Percentiles rank a stretch among this genome's conserved stretches.
Evolutionary conservation across 2,113 vertebrate genomes (phyloP).

Genomic region (Semicossyphus pulcher): DNA sequence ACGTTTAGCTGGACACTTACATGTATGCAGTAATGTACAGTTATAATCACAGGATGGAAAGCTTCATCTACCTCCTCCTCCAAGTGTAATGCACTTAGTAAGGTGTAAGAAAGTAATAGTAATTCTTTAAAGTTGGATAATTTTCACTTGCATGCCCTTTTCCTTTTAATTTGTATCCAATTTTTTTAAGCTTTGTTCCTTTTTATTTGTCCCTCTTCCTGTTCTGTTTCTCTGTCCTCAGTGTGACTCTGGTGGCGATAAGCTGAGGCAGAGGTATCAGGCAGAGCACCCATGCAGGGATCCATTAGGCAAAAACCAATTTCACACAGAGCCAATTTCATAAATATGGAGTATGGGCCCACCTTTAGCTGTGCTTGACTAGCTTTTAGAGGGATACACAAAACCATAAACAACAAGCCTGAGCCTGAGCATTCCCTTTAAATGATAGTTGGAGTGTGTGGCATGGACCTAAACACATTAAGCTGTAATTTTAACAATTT

Average conservation of each 20-base stretch:
- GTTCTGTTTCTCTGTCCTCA: conserved; percentile 62
- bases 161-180: not conserved
- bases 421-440: conserved; percentile 66
- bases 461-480: conserved; percentile 58
- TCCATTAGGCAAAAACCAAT: conserved; percentile 88
- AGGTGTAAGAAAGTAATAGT: not conserved
- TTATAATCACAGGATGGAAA: not conserved
- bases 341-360: conserved; percentile 86
- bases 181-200: not conserved
- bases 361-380: conserved; percentile 82
- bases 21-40: too few relatives aligned
- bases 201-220: conserved; percentile 32
- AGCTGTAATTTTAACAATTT: conserved; percentile 64
- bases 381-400: conserved; percentile 83
- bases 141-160: not conserved
- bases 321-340: conserved; percentile 88
- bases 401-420: conserved; percentile 82
- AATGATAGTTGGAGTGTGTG: conserved; percentile 73
- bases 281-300: conserved; percentile 82
- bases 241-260: conserved; percentile 76
- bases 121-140: not conserved
- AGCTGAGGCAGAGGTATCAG: conserved; percentile 75
- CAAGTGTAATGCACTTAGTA: not conserved
- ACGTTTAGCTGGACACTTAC: too few relatives aligned
- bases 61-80: not conserved